Evolutionary conservation across 2,888 invertebrate species (phyloP).

Genomic region (Trachelus iudaicus): DNA sequence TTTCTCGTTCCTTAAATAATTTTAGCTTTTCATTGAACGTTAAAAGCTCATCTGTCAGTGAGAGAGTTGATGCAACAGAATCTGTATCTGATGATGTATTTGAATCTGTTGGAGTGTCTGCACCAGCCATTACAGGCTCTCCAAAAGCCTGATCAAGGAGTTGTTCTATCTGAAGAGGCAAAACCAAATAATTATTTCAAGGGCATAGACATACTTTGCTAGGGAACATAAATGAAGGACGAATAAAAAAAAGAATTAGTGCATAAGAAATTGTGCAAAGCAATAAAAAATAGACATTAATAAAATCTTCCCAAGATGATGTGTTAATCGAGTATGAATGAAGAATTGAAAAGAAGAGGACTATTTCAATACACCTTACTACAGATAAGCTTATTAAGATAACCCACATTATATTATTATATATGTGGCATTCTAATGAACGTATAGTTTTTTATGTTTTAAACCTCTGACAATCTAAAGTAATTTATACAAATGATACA

Average conservation of each 20-base stretch:
- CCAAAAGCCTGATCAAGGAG: slow-evolving; percentile 57
- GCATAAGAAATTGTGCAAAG: not conserved
- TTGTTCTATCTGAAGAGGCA: slow-evolving; percentile 44
- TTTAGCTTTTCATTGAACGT: slow-evolving; percentile 38
- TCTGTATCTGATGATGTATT: slow-evolving; percentile 64
- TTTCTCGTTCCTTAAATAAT: slow-evolving; percentile 35
- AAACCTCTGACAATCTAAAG: not conserved
- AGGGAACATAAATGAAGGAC: not conserved
- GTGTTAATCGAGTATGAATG: not conserved
- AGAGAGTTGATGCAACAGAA: slow-evolving; percentile 61
- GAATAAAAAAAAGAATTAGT: not conserved
- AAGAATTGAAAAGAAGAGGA: not conserved
- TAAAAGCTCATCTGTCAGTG: slow-evolving; percentile 49
- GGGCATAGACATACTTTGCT: not conserved
- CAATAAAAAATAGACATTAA: not conserved
- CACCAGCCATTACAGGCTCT: slow-evolving; percentile 32
- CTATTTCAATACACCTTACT: not conserved
- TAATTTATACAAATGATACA: not conserved
- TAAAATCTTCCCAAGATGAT: not conserved
- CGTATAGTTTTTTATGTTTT: not conserved
- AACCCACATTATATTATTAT: not conserved
- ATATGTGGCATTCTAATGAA: not conserved
- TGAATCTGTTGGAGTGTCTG: slow-evolving; percentile 35
- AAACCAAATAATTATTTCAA: not conserved
- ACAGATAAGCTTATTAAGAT: not conserved